Evolutionary conservation across 2,888 invertebrate species (phyloP), one percentile per base, ranked within the genome.

Genomic region (Agriotes lineatus): DNA sequence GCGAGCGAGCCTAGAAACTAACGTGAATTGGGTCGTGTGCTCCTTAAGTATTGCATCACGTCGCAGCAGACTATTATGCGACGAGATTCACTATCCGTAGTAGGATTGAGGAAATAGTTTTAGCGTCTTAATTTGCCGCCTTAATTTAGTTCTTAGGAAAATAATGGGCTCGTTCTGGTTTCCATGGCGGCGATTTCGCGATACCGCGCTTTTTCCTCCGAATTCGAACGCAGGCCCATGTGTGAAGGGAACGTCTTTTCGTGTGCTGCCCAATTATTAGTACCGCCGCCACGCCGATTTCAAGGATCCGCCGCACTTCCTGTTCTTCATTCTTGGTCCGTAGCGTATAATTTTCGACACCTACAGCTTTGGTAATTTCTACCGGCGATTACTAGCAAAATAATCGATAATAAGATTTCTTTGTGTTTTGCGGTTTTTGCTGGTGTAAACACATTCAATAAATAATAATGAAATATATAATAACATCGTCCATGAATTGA

Each of bases 21-120:
- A 77, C 81, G 81, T 78, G 81, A 83, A 82, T 82, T 83, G 78
- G 83, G 83, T 82, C 83, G 82, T 80, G 83, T 82, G 82, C 83
- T 83, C 83, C 83, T 83, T 83, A 79, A 74, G 72, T 73, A 74
- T 82, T 83, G 82, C 82, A 80, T 83, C 82, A 83, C 77, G 77
- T 73, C 60, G 35, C 54, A 58, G 72, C 75, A 77, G 79, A 79
- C 80, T 81, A 81, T 82, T 82, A 83, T 82, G 81, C 82, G 79
- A 79, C 77, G 81, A 79, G 78, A 79, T 80, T 79, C 79, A 78
- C 79, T 74, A 63, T 72, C 72, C 68, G 72, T 72, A 73, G 74
- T 70, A 72, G 71, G 71, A 72, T 74, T 72, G 72, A 75, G 75
- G 75, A 75, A 75, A 75, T 72, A 71, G 61, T 59, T 64, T 66